Conservation (phyloP, 2,888 invertebrate species). For the Achlya flavicornis region DNA sequence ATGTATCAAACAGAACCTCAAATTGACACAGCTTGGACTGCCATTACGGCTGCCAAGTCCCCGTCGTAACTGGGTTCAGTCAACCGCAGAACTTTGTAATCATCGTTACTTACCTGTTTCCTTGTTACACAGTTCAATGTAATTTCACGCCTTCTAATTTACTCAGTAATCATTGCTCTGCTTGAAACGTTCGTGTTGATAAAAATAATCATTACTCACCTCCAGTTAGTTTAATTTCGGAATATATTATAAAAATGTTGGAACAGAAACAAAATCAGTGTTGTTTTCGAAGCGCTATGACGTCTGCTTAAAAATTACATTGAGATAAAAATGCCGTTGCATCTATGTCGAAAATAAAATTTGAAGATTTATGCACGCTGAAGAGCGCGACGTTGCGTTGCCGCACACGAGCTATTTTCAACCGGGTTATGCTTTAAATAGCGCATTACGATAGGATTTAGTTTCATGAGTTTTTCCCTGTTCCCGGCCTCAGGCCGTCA, state of each 20-base stretch:
- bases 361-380: conserved; percentile 79
- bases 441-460: conserved; percentile 83
- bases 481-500: conserved; percentile 67
- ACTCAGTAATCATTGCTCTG: conserved; percentile 24
- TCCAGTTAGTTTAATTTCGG: conserved; percentile 13
- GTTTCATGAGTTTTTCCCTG: conserved; percentile 83
- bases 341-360: conserved; percentile 77
- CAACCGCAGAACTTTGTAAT: conserved; percentile 46
- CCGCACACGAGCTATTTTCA: conserved; percentile 81
- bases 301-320: conserved; percentile 35
- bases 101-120: conserved; percentile 41
- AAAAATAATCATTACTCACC: conserved; percentile 17
- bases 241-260: conserved; percentile 24
- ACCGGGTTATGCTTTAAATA: conserved; percentile 83
- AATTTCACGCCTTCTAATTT: conserved; percentile 46
- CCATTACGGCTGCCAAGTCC: conserved; percentile 19
- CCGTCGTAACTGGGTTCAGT: conserved; percentile 30
- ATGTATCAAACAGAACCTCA: background rate
- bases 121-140: conserved; percentile 44
- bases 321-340: conserved; percentile 64
- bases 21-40: conserved; percentile 16
- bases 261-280: conserved; percentile 29
- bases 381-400: conserved; percentile 78
- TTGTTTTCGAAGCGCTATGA: conserved; percentile 40
- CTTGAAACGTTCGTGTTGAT: too few relatives aligned